Evolutionary conservation across 2,113 vertebrate species (phyloP).

Genomic region (Colistium nudipinnis): DNA sequence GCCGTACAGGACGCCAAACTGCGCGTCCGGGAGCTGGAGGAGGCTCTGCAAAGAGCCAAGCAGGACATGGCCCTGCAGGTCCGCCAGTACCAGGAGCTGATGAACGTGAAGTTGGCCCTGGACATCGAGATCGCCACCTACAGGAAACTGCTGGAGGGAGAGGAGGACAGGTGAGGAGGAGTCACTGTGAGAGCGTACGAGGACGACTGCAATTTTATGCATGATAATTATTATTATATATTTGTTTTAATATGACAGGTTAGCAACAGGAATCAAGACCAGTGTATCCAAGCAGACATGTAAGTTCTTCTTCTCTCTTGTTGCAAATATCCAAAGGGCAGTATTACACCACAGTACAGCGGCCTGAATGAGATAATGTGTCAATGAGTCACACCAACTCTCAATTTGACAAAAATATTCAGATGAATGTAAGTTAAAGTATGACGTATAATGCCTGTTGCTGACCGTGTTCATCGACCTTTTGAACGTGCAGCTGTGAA

Average conservation of each 20-base stretch:
- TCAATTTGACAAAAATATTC: too few species aligned
- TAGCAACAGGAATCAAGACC: slow-evolving; percentile 75
- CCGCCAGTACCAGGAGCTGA: slow-evolving; percentile 92
- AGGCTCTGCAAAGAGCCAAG: slow-evolving; percentile 87
- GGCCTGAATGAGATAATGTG: too few species aligned
- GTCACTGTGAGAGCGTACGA: background rate
- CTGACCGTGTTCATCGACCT: background rate
- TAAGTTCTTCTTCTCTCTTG: slow-evolving; percentile 39
- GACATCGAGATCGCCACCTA: slow-evolving; percentile 96
- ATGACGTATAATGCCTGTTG: too few species aligned
- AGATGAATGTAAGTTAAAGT: too few species aligned
- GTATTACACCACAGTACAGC: too few species aligned
- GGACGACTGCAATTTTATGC: background rate
- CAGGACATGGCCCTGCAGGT: slow-evolving; percentile 90
- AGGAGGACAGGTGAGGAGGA: slow-evolving; percentile 83
- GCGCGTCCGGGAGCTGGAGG: slow-evolving; percentile 87
- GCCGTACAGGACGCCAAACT: slow-evolving; percentile 88
- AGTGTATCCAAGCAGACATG: slow-evolving; percentile 71
- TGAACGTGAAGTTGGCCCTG: slow-evolving; percentile 91
- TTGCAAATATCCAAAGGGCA: background rate
- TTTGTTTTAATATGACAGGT: too few species aligned
- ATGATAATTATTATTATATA: too few species aligned
- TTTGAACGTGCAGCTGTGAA: slow-evolving; percentile 56
- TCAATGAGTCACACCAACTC: too few species aligned
- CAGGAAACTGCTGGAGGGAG: slow-evolving; percentile 91